Evolutionary conservation across 2,797 vertebrate species (phyloP), one percentile per base, ranked within the genome.

Genomic region (Phataginus tricuspis): DNA sequence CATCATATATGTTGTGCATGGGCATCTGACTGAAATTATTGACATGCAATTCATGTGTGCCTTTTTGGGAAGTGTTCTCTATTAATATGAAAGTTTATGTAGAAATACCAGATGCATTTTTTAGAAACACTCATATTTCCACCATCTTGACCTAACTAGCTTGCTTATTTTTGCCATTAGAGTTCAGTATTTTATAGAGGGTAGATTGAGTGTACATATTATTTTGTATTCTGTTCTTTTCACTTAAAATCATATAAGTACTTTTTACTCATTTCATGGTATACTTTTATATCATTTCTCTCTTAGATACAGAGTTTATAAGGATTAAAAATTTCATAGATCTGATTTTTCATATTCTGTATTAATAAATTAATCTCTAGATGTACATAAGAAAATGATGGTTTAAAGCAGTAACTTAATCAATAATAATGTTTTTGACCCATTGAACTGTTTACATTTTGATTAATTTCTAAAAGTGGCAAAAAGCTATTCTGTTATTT

Each of bases 391-490:
- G 86, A 94, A 96, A 92, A 34, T 68, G 68, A 91, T 96, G 79
- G 55, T 91, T 92, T 95, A 86, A 95, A 94, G 75, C 63, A 72
- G 37, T 89, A 84, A 92, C 91, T 94, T 97, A 95, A 97, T 93
- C 86, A 95, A 57, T 63, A 68, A 18, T 85, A 79, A 75, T 90
- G 85, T 95, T 93, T 94, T 92, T 95, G 63, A 95, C 82, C 83
- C 84, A 80, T 96, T 96, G 84, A 77, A 95, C 86, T 95, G 93
- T 95, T 97, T 90, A 71, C 93, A 93, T 91, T 94, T 95, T 95
- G 89, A 42, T 86, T 96, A 90, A 91, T 94, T 96, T 92, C 82
- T 77, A 64, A 94, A 95, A 93, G 71, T 51, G 89, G 45, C 49
- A 87, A 95, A 95, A 92, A 37, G n/a, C 19, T 82, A 29, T 91